These are phyloP conservation scores for Erebia epiphron DNA, from an alignment of 2,888 invertebrate species.

Conservation along the genomic window DNA sequence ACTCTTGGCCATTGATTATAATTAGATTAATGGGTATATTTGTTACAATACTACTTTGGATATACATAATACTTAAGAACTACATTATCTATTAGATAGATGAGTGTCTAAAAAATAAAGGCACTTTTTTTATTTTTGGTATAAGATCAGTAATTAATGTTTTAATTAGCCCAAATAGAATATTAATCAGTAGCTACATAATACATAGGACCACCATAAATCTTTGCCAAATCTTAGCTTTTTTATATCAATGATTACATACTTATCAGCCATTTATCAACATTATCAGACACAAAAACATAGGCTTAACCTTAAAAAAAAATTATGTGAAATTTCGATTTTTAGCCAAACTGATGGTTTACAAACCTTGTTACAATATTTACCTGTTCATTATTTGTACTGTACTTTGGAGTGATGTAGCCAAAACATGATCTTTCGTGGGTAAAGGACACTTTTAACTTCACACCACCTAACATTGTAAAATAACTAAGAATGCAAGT, in stretches of 20 bases:
- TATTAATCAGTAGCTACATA: too few relatives aligned
- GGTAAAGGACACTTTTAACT: conserved; percentile 64
- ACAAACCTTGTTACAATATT: conserved; percentile 29
- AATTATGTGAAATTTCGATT: background rate
- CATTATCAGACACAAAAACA: conserved; percentile 20
- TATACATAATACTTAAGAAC: too few relatives aligned
- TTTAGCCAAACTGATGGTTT: background rate
- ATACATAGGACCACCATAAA: too few relatives aligned
- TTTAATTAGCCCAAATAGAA: too few relatives aligned
- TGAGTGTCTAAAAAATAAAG: too few relatives aligned
- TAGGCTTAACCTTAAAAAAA: conserved; percentile 26
- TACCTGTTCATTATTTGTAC: conserved; percentile 71
- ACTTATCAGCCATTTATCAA: too few relatives aligned
- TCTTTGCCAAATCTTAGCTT: background rate
- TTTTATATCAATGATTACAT: background rate
- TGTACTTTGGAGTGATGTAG: conserved; percentile 74
- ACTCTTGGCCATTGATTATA: too few relatives aligned
- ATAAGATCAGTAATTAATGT: too few relatives aligned
- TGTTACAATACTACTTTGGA: too few relatives aligned
- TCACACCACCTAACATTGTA: conserved; percentile 68
- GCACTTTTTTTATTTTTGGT: too few relatives aligned
- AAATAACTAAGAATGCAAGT: conserved; percentile 26
- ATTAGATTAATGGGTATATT: too few relatives aligned
- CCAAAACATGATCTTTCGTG: conserved; percentile 75
- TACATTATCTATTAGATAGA: too few relatives aligned